Base-by-base conservation (phyloP, 1,140 invertebrate genomes). In the Drosophila tani region DNA sequence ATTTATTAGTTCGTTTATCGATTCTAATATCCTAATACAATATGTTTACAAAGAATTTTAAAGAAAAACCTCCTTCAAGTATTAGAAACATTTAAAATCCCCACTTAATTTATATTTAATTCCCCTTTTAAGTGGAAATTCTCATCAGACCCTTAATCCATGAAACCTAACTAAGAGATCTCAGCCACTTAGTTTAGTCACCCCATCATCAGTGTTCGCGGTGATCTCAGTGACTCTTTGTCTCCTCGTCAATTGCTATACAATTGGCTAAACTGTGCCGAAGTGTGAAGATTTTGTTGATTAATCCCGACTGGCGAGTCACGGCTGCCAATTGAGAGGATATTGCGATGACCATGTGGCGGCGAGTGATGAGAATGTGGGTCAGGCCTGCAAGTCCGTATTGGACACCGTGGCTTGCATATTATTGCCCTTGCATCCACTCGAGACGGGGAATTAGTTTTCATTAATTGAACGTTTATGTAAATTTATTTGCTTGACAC, bases 401-500 rank as follows among this genome's bases (percentile, higher is more conserved):
- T 65, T 45, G 35, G 41, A 56, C 38, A 62, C 58, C 53, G 66
- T 24, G 24, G 40, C 12, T 45, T 45, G 29, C 41, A 47, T 12
- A 29, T 29, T 29, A 35, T 7, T 63, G 56, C 76, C 76, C 76
- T 79, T 79, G 76, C 76, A 79, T n/a, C 43, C 53, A 64, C 60
- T 38, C 40, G 24, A 38, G 77, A 38, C n/a, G 38, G 17, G 49
- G 21, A 60, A 87, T 82, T 79, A 78, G 15, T 71, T 73, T 81
- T 78, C 59, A 85, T 88, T 79, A 81, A 67, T 71, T 63, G 58
- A 35, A 60, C 49, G 70, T 53, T 50, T 69, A 85, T 88, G 85
- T 78, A 85, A 88, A 88, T 88, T 90, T 71, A 90, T 85, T 90
- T 73, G 78, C 69, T 90, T 74, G 81, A 50, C 67, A 84, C 66